Percentiles rank a stretch among this genome's conserved stretches.
Conservation (phyloP, 2,888 invertebrate genomes). For the Caenorhabditis panamensis region DNA sequence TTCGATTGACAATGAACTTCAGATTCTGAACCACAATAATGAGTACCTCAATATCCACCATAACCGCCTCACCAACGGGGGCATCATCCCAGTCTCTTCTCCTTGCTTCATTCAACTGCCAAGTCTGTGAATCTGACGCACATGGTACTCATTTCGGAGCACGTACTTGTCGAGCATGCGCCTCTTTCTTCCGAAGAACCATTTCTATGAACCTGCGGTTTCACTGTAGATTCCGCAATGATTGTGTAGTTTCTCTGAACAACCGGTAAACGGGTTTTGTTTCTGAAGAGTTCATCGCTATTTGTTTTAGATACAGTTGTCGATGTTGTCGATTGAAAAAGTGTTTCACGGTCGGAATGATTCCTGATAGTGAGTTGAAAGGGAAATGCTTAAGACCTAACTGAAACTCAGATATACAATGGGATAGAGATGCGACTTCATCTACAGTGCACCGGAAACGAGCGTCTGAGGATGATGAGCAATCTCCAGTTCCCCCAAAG, state of each 20-base stretch:
- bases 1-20: too few relatives aligned
- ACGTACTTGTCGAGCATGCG: constrained; percentile 14
- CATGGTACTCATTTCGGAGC: constrained; percentile 9
- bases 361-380: not conserved
- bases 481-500: not conserved
- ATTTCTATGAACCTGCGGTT: not conserved
- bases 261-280: too few relatives aligned
- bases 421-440: not conserved
- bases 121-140: not conserved
- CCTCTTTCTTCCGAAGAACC: constrained; percentile 1
- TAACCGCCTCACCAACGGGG: too few relatives aligned
- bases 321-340: not conserved
- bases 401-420: constrained; percentile 5
- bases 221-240: not conserved
- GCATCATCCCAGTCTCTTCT: too few relatives aligned
- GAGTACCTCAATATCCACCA: too few relatives aligned
- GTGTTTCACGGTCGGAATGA: constrained; percentile 1
- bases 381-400: not conserved
- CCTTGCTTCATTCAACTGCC: not conserved
- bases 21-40: too few relatives aligned
- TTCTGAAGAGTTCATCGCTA: too few relatives aligned
- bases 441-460: not conserved
- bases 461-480: not conserved
- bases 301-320: too few relatives aligned
- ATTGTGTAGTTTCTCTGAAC: not conserved